Conservation (phyloP, 2,797 vertebrate genomes). For the Alauda arvensis region DNA sequence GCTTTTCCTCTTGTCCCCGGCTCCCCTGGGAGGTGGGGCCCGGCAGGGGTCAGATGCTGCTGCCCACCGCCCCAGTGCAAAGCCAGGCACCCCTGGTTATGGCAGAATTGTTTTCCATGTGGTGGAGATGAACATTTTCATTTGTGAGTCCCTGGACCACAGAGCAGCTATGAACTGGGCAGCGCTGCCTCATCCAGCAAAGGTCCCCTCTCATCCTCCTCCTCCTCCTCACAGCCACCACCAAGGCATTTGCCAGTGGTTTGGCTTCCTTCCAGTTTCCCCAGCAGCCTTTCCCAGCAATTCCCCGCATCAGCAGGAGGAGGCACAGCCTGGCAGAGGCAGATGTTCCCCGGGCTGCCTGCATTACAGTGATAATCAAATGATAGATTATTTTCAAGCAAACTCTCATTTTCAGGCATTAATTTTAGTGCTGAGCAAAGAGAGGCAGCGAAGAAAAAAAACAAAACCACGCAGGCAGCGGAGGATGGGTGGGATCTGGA, state of each 20-base stretch:
- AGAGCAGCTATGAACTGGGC: neutral
- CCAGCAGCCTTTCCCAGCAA: neutral
- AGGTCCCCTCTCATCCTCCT: neutral
- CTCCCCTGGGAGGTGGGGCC: neutral
- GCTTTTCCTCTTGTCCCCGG: neutral
- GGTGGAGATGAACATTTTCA: neutral
- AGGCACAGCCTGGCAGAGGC: conserved; percentile 27
- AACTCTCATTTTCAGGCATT: conserved; percentile 48
- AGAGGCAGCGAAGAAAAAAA: neutral
- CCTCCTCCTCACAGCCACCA: neutral
- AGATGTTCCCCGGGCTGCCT: conserved; percentile 49
- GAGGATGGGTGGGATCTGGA: neutral
- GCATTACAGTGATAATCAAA: conserved; percentile 52
- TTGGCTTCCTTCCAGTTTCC: neutral
- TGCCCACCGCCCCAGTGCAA: neutral
- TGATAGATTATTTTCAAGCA: conserved; percentile 57
- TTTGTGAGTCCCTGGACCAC: neutral
- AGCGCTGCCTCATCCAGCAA: neutral
- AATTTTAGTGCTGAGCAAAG: conserved; percentile 42
- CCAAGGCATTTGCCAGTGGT: neutral
- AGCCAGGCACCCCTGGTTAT: neutral
- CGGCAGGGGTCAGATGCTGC: neutral
- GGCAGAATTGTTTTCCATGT: neutral
- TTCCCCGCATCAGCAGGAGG: neutral
- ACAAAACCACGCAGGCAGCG: neutral